Evolutionary conservation across 2,113 vertebrate genomes (phyloP).

Genomic region (Siniperca chuatsi): DNA sequence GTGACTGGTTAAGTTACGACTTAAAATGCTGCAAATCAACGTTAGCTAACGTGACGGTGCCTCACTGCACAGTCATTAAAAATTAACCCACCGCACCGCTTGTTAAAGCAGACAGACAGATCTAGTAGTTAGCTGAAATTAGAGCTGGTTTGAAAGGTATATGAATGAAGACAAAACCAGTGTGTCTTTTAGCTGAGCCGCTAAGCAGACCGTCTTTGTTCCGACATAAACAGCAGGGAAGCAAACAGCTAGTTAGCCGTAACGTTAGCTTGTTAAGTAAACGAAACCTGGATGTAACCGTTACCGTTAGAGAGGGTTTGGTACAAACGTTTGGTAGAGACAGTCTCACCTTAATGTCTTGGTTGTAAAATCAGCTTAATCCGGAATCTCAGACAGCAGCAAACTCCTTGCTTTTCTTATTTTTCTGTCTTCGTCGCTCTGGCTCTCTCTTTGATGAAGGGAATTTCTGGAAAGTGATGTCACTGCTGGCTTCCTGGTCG

Average conservation of each 20-base stretch:
- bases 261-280: constrained; percentile 54
- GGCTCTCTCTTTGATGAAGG: constrained; percentile 30
- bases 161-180: background rate
- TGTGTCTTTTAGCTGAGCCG: background rate
- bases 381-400: background rate
- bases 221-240: constrained; percentile 50
- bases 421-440: background rate
- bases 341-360: constrained; percentile 48
- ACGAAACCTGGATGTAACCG: constrained; percentile 5
- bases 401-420: background rate
- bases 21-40: background rate
- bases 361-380: background rate
- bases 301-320: background rate
- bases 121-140: background rate
- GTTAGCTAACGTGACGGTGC: constrained; percentile 17
- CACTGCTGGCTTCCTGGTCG: constrained; percentile 69
- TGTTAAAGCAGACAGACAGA: background rate
- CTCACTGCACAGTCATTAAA: constrained; percentile 11
- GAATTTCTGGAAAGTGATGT: constrained; percentile 79
- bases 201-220: constrained; percentile 61
- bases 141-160: accelerated
- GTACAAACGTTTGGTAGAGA: background rate
- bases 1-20: background rate
- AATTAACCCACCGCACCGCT: background rate
- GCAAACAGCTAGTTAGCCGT: constrained; percentile 42